These are phyloP conservation scores for Heliconius himera DNA, from an alignment of 1,140 invertebrate species.

Conservation along the genomic window DNA sequence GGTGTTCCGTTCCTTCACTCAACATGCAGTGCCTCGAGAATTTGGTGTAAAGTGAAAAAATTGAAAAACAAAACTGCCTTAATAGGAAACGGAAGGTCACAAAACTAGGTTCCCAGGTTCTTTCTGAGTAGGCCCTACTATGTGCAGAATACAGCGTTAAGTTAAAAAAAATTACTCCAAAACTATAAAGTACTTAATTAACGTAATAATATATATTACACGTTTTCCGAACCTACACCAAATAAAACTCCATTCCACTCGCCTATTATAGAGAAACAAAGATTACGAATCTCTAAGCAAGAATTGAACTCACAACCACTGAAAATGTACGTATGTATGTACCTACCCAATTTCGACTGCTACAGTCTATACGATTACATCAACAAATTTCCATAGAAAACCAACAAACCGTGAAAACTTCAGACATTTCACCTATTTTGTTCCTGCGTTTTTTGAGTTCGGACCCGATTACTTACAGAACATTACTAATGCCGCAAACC, in stretches of 20 bases:
- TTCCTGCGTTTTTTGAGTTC: constrained; percentile 11
- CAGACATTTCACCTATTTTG: not conserved
- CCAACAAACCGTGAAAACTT: not conserved
- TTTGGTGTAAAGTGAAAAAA: not conserved
- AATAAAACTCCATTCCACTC: too few species aligned
- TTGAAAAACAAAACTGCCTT: not conserved
- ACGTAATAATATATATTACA: too few species aligned
- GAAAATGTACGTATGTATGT: too few species aligned
- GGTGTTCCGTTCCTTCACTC: not conserved
- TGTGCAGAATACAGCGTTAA: too few species aligned
- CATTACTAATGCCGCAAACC: constrained; percentile 43
- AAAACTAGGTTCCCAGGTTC: too few species aligned
- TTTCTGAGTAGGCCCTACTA: too few species aligned
- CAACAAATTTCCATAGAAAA: not conserved
- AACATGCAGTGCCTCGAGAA: not conserved
- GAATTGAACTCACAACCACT: not conserved
- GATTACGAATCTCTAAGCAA: too few species aligned
- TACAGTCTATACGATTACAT: not conserved
- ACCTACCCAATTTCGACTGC: too few species aligned
- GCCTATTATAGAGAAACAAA: too few species aligned
- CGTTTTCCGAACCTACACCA: too few species aligned
- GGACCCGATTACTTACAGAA: constrained; percentile 32
- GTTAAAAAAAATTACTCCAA: too few species aligned
- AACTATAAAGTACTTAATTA: too few species aligned
- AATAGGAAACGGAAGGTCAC: not conserved